Conservation (phyloP, 2,888 invertebrate species). For the Callinectes sapidus region DNA sequence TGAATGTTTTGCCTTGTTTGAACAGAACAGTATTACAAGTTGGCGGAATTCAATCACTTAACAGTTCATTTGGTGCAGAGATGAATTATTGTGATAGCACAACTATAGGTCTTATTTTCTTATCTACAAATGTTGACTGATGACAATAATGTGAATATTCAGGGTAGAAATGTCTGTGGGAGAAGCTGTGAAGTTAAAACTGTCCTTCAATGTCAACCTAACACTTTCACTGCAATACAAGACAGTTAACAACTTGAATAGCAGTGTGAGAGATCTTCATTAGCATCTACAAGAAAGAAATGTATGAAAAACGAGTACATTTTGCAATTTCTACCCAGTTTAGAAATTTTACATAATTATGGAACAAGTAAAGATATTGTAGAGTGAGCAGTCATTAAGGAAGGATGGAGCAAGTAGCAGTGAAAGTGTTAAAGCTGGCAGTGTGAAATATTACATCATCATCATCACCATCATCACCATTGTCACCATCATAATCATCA, state of each 20-base stretch:
- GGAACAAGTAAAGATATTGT: no score
- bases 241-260: no score
- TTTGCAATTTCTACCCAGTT: no score
- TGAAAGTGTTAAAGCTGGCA: not conserved
- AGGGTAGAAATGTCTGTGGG: not conserved
- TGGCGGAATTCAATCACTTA: not conserved
- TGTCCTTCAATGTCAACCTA: not conserved
- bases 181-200: not conserved
- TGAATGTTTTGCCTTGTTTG: no score
- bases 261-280: no score
- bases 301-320: no score
- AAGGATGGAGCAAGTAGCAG: no score
- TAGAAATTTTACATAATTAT: no score
- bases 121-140: not conserved
- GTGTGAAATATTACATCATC: not conserved
- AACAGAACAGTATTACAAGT: not conserved
- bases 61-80: not conserved
- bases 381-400: no score
- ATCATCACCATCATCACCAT: not conserved
- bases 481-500: not conserved
- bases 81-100: not conserved
- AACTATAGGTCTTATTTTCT: not conserved
- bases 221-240: no score
- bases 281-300: no score
- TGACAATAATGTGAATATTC: constrained; percentile 19